A percentile compares a stretch with the other conserved stretches of the same genome.
Evolutionary conservation across 2,113 vertebrate genomes (phyloP).

Genomic region (Arizona elegans): DNA sequence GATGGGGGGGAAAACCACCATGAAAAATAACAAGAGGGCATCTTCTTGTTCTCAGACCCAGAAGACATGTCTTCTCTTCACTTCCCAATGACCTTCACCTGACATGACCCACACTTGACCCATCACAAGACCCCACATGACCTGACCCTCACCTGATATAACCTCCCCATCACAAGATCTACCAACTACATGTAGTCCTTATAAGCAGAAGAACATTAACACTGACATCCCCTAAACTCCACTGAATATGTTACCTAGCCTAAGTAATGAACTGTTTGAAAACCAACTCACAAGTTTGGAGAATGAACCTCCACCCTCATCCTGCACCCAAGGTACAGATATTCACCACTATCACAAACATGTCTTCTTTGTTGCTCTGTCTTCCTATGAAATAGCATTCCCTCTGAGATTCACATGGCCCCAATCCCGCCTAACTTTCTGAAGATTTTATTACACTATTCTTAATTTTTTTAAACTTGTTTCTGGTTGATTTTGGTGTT

Average conservation of each 20-base stretch:
- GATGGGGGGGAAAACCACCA: constrained; percentile 45
- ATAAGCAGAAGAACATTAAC: not conserved
- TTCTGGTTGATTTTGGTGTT: not conserved
- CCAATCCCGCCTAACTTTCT: not conserved
- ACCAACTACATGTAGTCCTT: not conserved
- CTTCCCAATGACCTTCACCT: not conserved
- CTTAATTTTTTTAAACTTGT: not conserved
- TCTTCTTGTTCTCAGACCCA: not conserved
- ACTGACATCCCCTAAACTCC: not conserved
- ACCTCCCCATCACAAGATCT: not conserved
- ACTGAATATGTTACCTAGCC: not conserved
- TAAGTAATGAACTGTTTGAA: not conserved
- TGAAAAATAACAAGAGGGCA: not conserved
- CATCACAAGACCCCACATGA: not conserved
- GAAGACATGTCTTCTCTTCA: not conserved
- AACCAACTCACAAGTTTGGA: not conserved
- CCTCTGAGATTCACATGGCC: not conserved
- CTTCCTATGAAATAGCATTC: not conserved
- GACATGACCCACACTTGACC: not conserved
- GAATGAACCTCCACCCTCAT: not conserved
- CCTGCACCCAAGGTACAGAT: not conserved
- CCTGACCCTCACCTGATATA: not conserved
- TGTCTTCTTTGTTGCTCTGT: not conserved
- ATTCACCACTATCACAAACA: not conserved
- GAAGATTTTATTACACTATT: not conserved